phyloP scores from a whole-genome alignment of 2,113 vertebrate species.

The Oncorhynchus masou region DNA sequence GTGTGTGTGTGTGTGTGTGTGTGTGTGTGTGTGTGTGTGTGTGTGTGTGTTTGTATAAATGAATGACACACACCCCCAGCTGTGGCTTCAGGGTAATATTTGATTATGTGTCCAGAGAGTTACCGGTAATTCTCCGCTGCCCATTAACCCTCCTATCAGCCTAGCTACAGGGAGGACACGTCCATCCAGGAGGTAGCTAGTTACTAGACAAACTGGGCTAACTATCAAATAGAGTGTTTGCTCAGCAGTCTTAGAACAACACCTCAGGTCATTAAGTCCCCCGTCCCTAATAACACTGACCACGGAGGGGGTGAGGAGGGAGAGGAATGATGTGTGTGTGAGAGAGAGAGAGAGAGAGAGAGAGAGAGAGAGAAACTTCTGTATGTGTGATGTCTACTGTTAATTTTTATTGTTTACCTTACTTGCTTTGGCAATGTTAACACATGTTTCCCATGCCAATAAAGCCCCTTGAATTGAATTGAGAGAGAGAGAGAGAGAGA shows the following conservation, averaged over 20 bases:
- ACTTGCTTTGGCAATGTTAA: too few relatives aligned
- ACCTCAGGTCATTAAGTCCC: conserved; percentile 38
- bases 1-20: too few relatives aligned
- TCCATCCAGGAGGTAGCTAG: background rate
- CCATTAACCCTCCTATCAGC: conserved; percentile 33
- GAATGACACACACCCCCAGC: background rate
- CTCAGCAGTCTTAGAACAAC: conserved; percentile 54
- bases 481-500: too few relatives aligned
- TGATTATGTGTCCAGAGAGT: conserved; percentile 42
- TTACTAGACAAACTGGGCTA: conserved; percentile 26
- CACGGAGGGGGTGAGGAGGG: background rate
- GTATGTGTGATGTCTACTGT: too few relatives aligned
- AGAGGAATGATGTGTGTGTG: background rate
- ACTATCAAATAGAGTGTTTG: conserved; percentile 60
- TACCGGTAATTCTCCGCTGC: conserved; percentile 46
- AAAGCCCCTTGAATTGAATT: too few relatives aligned
- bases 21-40: conserved; percentile 3
- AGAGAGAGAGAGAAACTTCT: too few relatives aligned
- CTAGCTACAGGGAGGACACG: background rate
- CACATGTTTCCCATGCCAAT: too few relatives aligned
- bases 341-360: conserved; percentile 31
- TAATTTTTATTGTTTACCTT: too few relatives aligned
- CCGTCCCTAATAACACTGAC: conserved; percentile 28
- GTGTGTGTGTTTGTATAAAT: background rate
- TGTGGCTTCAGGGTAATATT: conserved; percentile 51